Evolutionary conservation across 2,888 invertebrate genomes (phyloP).

Genomic region (Parthenolecanium corni): DNA sequence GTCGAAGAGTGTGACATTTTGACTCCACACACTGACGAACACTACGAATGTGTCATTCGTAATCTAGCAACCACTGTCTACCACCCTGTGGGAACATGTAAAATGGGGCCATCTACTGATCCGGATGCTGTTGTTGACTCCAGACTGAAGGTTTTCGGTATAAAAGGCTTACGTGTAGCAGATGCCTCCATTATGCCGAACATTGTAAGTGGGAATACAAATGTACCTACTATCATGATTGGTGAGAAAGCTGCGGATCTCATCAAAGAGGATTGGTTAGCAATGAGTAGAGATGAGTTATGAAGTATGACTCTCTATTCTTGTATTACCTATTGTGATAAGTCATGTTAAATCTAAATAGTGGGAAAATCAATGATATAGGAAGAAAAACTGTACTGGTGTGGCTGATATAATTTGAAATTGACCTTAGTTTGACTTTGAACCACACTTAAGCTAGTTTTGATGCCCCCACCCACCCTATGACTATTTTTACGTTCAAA

Average conservation of each 20-base stretch:
- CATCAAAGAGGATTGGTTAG: constrained; percentile 13
- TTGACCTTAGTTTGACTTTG: no score
- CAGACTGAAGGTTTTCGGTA: constrained; percentile 5
- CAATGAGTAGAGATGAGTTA: no score
- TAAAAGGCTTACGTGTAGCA: background rate
- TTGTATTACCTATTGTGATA: no score
- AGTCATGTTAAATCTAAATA: no score
- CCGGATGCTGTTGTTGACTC: constrained; percentile 11
- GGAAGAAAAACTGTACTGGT: no score
- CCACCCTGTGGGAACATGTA: constrained; percentile 13
- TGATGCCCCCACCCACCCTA: no score
- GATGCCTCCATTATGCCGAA: constrained; percentile 19
- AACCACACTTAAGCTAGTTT: no score
- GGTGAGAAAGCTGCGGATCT: constrained; percentile 16
- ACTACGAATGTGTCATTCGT: constrained; percentile 8
- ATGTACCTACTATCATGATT: constrained; percentile 20
- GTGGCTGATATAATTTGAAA: no score
- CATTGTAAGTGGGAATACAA: constrained; percentile 15
- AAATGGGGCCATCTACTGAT: constrained; percentile 18
- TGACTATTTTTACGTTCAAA: no score
- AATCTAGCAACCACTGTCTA: constrained; percentile 13
- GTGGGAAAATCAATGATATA: no score
- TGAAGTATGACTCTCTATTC: no score
- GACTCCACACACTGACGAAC: background rate
- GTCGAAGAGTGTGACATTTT: background rate